phyloP scores from a whole-genome alignment of 2,113 vertebrate species.

The Gambusia holbrooki region DNA sequence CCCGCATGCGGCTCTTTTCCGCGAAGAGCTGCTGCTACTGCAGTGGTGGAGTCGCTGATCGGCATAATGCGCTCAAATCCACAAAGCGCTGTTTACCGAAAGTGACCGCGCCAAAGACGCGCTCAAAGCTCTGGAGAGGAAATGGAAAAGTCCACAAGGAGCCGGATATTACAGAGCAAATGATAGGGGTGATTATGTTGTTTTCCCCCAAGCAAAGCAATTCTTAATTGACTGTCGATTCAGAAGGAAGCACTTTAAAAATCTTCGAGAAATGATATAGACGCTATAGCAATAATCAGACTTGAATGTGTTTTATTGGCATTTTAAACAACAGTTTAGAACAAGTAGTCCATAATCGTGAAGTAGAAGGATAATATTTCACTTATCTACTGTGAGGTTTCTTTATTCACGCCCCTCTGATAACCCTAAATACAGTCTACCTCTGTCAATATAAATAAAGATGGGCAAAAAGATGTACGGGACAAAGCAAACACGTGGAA shows the following conservation, averaged over 20 bases:
- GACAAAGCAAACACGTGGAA: not conserved
- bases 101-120: constrained; percentile 12
- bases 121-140: not conserved
- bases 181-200: not conserved
- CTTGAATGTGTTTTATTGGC: not conserved
- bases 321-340: too few species aligned
- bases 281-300: not conserved
- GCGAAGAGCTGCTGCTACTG: constrained; percentile 25
- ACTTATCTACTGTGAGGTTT: not conserved
- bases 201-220: not conserved
- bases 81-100: constrained; percentile 45
- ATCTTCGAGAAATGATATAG: not conserved
- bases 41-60: constrained; percentile 46
- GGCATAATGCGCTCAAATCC: constrained; percentile 28
- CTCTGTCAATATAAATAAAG: not conserved
- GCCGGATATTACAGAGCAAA: not conserved
- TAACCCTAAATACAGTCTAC: not conserved
- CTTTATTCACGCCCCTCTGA: not conserved
- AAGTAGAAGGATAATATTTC: not conserved
- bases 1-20: constrained; percentile 23
- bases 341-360: not conserved
- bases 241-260: not conserved
- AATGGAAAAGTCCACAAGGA: constrained; percentile 6
- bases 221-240: not conserved
- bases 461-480: too few species aligned